Conservation (phyloP, 2,113 vertebrate genomes). For the Clarias batrachus region DNA sequence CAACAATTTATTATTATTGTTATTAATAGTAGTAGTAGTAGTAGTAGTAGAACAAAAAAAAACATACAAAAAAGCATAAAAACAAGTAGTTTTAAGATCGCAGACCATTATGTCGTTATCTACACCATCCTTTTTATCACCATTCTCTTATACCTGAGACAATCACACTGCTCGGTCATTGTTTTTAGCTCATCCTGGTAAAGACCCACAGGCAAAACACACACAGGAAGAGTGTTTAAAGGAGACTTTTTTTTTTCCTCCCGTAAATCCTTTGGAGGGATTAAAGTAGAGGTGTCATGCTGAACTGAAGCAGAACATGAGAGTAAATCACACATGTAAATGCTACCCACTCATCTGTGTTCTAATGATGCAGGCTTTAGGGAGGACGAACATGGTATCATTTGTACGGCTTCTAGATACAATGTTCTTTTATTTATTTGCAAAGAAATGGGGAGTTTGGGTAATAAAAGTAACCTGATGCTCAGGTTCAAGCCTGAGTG, state of each 20-base stretch:
- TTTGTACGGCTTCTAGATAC: not conserved
- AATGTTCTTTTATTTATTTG: not conserved
- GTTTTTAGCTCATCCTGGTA: not conserved
- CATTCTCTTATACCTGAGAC: not conserved
- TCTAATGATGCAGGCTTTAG: not conserved
- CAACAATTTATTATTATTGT: not conserved
- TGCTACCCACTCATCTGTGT: constrained; percentile 6
- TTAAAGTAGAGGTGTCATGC: not conserved
- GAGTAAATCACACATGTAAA: constrained; percentile 24
- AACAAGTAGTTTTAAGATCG: too few relatives aligned
- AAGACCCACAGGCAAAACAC: constrained; percentile 20
- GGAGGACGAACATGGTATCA: not conserved
- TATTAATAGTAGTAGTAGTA: not conserved
- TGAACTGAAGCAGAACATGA: constrained; percentile 2
- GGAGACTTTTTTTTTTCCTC: not conserved
- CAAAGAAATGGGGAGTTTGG: not conserved
- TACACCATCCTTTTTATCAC: not conserved
- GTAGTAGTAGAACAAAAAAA: too few relatives aligned
- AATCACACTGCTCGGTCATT: not conserved
- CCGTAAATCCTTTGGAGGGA: constrained; percentile 7
- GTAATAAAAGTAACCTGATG: not conserved
- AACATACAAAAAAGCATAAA: too few relatives aligned
- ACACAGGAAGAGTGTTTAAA: not conserved
- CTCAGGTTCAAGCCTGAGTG: constrained; percentile 15
- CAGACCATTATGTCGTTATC: too few relatives aligned